phyloP scores from a whole-genome alignment of 2,888 invertebrate genomes.

The Scaeva pyrastri region DNA sequence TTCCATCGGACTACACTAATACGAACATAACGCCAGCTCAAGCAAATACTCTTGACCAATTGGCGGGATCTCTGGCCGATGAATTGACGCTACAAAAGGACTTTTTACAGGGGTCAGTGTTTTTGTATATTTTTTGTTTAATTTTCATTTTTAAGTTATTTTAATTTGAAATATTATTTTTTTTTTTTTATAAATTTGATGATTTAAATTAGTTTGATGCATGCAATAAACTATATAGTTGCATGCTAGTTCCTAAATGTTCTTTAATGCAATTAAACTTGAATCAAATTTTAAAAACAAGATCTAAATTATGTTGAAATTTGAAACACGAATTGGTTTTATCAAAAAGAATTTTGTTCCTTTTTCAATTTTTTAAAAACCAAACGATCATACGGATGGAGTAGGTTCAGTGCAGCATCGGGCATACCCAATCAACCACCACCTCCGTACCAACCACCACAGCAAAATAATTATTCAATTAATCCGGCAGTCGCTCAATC shows the following conservation, averaged over 20 bases:
- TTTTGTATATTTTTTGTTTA: constrained; percentile 76
- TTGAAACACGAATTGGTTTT: constrained; percentile 64
- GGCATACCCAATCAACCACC: constrained; percentile 85
- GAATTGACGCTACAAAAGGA: constrained; percentile 84
- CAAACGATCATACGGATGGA: constrained; percentile 86
- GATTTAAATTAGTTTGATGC: constrained; percentile 43
- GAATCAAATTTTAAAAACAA: constrained; percentile 8
- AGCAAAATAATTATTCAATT: constrained; percentile 85
- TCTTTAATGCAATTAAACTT: constrained; percentile 25
- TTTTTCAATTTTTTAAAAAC: constrained; percentile 78
- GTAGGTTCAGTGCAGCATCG: constrained; percentile 83
- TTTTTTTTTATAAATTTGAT: constrained; percentile 26
- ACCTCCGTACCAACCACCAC: constrained; percentile 85
- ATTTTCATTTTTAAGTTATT: constrained; percentile 72
- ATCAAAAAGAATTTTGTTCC: constrained; percentile 78
- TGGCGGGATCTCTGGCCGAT: constrained; percentile 88
- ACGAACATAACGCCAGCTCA: constrained; percentile 87
- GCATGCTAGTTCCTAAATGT: constrained; percentile 54
- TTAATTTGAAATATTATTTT: constrained; percentile 46
- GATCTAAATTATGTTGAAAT: neutral
- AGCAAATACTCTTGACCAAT: constrained; percentile 86
- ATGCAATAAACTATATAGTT: constrained; percentile 40
- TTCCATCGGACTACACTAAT: constrained; percentile 85
- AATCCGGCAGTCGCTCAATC: constrained; percentile 82
- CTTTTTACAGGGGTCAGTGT: constrained; percentile 85